These are phyloP conservation scores for Cisticola juncidis DNA, from an alignment of 2,113 vertebrate genomes.

Conservation along the genomic window DNA sequence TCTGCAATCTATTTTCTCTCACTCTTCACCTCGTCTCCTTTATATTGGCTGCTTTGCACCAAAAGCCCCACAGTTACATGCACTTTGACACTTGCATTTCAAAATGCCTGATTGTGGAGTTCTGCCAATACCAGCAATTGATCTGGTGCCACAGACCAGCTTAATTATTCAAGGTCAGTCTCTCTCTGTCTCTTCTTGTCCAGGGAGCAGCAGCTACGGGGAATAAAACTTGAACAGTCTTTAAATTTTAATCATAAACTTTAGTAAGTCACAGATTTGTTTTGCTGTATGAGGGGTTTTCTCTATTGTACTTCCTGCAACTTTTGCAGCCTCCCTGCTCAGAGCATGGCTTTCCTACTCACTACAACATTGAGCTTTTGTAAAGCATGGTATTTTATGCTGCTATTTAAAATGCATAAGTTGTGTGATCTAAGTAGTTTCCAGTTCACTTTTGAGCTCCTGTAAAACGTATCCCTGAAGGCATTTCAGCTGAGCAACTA, in stretches of 20 bases:
- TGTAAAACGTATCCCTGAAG: slow-evolving; percentile 59
- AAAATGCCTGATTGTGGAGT: slow-evolving; percentile 43
- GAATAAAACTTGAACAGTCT: slow-evolving; percentile 55
- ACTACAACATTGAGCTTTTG: neutral
- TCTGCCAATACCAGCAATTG: slow-evolving; percentile 58
- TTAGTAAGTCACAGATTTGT: slow-evolving; percentile 41
- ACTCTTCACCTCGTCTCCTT: slow-evolving; percentile 52
- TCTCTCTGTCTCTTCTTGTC: slow-evolving; percentile 47
- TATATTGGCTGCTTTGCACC: slow-evolving; percentile 45
- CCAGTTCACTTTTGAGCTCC: slow-evolving; percentile 60
- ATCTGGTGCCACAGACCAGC: slow-evolving; percentile 49
- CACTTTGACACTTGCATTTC: slow-evolving; percentile 63
- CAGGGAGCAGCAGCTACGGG: slow-evolving; percentile 42
- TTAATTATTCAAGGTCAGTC: slow-evolving; percentile 67
- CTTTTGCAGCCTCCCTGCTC: neutral
- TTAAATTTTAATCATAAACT: slow-evolving; percentile 67
- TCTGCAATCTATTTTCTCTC: slow-evolving; percentile 50
- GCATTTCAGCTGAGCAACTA: slow-evolving; percentile 39
- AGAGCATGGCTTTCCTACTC: neutral
- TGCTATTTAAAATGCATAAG: slow-evolving; percentile 65
- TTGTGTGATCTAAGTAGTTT: slow-evolving; percentile 69
- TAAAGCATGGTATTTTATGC: slow-evolving; percentile 18
- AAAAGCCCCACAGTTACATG: slow-evolving; percentile 44
- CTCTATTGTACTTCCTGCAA: neutral
- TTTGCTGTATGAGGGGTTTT: neutral